These are phyloP conservation scores for Crocuta crocuta DNA, from an alignment of 2,113 vertebrate genomes.

Conservation along the genomic window DNA sequence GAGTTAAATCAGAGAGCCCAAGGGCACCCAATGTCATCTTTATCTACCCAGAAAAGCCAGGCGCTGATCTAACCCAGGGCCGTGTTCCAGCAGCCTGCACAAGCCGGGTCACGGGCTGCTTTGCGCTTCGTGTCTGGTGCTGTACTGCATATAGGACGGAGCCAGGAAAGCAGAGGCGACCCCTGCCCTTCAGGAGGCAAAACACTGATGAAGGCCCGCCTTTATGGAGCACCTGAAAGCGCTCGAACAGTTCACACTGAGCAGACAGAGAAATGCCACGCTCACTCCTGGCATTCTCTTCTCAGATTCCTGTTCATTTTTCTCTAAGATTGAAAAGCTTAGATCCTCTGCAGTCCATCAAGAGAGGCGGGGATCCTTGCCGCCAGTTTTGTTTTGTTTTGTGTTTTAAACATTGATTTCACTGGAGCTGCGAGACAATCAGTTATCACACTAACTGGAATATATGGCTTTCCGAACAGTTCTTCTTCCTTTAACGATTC, in stretches of 20 bases:
- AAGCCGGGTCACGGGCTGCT: slow-evolving; percentile 43
- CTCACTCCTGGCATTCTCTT: slow-evolving; percentile 6
- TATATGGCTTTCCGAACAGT: not conserved
- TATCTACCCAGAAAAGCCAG: slow-evolving; percentile 53
- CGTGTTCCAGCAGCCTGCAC: slow-evolving; percentile 47
- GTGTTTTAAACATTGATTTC: slow-evolving; percentile 30
- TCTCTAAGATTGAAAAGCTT: slow-evolving; percentile 47
- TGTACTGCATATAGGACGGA: slow-evolving; percentile 40
- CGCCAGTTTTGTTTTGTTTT: not conserved
- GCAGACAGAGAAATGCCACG: slow-evolving; percentile 37
- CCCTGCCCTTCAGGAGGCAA: slow-evolving; percentile 47
- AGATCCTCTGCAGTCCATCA: not conserved
- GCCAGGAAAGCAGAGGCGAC: slow-evolving; percentile 46
- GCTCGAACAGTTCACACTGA: not conserved
- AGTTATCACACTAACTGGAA: not conserved
- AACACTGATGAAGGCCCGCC: slow-evolving; percentile 42
- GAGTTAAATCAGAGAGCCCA: slow-evolving; percentile 56
- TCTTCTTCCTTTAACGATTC: slow-evolving; percentile 19
- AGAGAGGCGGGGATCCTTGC: slow-evolving; percentile 13
- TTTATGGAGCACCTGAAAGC: slow-evolving; percentile 5
- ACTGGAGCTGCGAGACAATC: not conserved
- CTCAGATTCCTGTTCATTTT: slow-evolving; percentile 33
- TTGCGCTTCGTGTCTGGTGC: slow-evolving; percentile 25
- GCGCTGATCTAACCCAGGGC: slow-evolving; percentile 53
- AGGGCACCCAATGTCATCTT: slow-evolving; percentile 65